Conservation (phyloP, 2,113 vertebrate genomes). For the Phoxinus phoxinus region DNA sequence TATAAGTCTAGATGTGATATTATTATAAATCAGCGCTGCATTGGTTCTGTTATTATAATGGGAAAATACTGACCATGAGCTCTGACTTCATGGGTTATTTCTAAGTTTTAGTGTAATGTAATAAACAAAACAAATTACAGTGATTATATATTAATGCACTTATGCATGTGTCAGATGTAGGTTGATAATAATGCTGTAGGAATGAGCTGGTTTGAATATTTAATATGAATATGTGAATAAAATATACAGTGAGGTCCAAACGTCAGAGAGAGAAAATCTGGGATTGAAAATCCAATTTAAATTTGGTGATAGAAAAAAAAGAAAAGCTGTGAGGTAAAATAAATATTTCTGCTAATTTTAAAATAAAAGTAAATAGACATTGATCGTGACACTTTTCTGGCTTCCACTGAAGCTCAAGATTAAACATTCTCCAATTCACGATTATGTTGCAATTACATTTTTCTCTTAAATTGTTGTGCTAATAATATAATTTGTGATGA, state of each 20-base stretch:
- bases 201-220: conserved; percentile 3
- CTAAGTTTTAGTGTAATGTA: not conserved
- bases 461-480: not conserved
- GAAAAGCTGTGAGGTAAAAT: not conserved
- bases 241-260: not conserved
- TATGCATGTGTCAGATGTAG: not conserved
- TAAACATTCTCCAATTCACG: not conserved
- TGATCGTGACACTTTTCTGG: not conserved
- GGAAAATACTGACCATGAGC: not conserved
- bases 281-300: not conserved
- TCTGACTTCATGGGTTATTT: not conserved
- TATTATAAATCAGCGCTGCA: not conserved
- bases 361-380: too few relatives aligned
- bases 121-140: not conserved
- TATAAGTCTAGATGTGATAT: not conserved
- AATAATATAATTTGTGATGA: not conserved
- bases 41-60: not conserved
- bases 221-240: conserved; percentile 2
- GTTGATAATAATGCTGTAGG: not conserved
- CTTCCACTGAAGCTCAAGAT: not conserved
- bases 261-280: not conserved
- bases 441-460: not conserved
- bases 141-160: not conserved
- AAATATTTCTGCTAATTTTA: not conserved
- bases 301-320: not conserved